Evolutionary conservation across 2,797 vertebrate genomes (phyloP), one percentile per base, ranked within the genome.

Genomic region (Cyclura pinguis): DNA sequence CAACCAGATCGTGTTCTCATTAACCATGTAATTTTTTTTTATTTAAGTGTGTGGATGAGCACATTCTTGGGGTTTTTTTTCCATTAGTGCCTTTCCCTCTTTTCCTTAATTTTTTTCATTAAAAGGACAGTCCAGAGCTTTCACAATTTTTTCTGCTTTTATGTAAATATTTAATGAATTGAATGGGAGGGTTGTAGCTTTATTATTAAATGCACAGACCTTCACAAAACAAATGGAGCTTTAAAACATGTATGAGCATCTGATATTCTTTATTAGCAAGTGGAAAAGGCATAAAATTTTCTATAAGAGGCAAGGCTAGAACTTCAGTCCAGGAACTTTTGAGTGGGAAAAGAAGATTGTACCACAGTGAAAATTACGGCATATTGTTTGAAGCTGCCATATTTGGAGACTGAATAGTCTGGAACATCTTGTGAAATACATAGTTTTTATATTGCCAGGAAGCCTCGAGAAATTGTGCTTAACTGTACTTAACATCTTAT

Each of bases 1-100:
- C 94, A 95, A 93, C 91, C 92, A 89, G 92, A 93, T 88, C 97
- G 91, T 92, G 76, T 89, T 94, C 83, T 90, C 91, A 93, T 81
- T 76, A 97, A 95, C 94, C 92, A 35, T 84, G 91, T 89, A 92
- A 89, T 91, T 93, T 93, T 93, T 92, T 92, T 91, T 93, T 93
- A 94, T 95, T 97, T 95, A 97, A 96, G 96, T 94, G 96, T 97
- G 94, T 96, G 95, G 95, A 97, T 95, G 93, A 98, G 97, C 98
- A 98, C 97, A 97, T 98, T 97, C 96, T 96, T 80, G 42, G 42
- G 73, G 42, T 42, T 72, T 92, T 95, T 95, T 96, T 95, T 96
- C 96, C 97, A 98, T 98, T 88, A 98, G 98, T 99, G 99, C 98
- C 98, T 98, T 99, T 98, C 98, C 96, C 95, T 96, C 97, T 95